Evolutionary conservation across 1,140 invertebrate species (phyloP).

Genomic region (Drosophila serrata): DNA sequence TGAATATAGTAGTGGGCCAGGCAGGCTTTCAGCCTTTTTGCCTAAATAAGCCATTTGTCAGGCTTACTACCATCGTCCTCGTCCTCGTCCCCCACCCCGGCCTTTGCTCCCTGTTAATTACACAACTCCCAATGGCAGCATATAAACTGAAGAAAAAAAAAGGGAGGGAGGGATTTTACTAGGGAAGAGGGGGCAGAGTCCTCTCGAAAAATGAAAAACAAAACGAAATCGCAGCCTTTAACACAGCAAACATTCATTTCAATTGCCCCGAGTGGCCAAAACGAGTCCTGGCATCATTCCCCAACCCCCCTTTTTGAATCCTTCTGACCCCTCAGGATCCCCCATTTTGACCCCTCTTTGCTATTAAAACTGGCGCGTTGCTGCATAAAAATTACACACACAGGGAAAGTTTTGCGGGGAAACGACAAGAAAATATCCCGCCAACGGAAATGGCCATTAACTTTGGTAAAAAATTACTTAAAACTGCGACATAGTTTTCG

Average conservation of each 20-base stretch:
- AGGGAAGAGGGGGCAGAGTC: background rate
- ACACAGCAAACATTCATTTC: slow-evolving; percentile 79
- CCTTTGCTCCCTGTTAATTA: slow-evolving; percentile 45
- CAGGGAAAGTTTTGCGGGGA: background rate
- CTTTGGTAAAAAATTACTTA: slow-evolving; percentile 30
- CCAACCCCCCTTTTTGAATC: slow-evolving; percentile 9
- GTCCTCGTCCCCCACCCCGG: background rate
- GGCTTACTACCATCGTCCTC: slow-evolving; percentile 54
- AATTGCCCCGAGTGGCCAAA: slow-evolving; percentile 66
- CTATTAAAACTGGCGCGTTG: slow-evolving; percentile 49
- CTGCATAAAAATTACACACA: slow-evolving; percentile 51
- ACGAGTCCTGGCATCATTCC: slow-evolving; percentile 10
- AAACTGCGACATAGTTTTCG: slow-evolving; percentile 4
- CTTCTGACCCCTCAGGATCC: background rate
- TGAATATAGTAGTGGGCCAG: slow-evolving; percentile 17
- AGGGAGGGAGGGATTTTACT: too few species aligned
- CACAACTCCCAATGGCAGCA: slow-evolving; percentile 21
- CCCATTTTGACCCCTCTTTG: background rate
- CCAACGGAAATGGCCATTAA: slow-evolving; percentile 19
- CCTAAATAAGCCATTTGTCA: slow-evolving; percentile 79
- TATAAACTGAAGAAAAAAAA: slow-evolving; percentile 31
- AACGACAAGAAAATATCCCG: slow-evolving; percentile 17
- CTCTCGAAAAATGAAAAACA: slow-evolving; percentile 15
- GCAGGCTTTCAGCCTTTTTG: background rate
- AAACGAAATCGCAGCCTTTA: slow-evolving; percentile 69